Base-by-base conservation (phyloP, 2,113 vertebrate genomes). In the Phasianus colchicus region DNA sequence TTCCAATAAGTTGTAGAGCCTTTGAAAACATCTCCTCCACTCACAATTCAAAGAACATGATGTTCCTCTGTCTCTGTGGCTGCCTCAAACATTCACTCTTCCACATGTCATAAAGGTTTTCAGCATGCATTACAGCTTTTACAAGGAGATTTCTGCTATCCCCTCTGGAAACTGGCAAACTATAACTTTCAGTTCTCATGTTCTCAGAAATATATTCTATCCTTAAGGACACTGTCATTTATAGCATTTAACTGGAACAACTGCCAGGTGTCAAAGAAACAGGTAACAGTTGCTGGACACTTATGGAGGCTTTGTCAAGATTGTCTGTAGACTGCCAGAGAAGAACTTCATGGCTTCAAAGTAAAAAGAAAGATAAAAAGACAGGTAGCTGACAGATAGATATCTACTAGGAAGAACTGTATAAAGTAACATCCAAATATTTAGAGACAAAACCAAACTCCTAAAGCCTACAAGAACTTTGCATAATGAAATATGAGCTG, bases 361-460 rank as follows among this genome's bases (percentile, higher is more conserved):
- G 65, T 17, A 78, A 88, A 83, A 81, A 77, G 60, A 81, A 77
- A 89, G 60, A 75, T 40, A 89, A 76, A 24, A 81, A 29, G 48
- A 52, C 17, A 67, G 47, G 60, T 52, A 87, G 58, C 4, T 83
- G 64, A 83, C 9, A 9, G 34, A 74, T 55, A 88, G 70, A 60
- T 63, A 79, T 22, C 54, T 66, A 34, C 58, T 54, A 54, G 42
- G 32, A 85, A 88, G 22, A 67, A 87, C 73, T 55, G 79, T 17
- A 38, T 83, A 83, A 95, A 80, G 32, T 60, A 91, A 38, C 29
- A 91, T 73, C 60, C 47, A 93, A 86, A 92, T 80, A 83, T 88
- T 95, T 85, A 88, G 72, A 43, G 79, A 89, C 16, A 2, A 84
- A 78, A 36, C 17, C 38, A 25, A 84, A 79, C 75, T 92, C 48